Conservation (phyloP, 2,113 vertebrate genomes). For the Laterallus jamaicensis region DNA sequence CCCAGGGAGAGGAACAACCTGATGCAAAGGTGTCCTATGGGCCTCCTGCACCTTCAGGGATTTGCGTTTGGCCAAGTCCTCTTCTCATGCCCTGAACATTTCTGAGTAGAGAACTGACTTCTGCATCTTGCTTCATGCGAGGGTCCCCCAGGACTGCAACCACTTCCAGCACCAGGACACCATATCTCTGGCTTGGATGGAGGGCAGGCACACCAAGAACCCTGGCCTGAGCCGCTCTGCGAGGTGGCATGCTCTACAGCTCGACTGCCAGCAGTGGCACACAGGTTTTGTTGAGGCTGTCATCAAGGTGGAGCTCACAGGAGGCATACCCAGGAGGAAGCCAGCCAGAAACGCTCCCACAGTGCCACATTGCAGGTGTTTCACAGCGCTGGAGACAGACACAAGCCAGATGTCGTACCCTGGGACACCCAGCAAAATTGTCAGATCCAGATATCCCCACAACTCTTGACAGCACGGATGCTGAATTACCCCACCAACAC, state of each 20-base stretch:
- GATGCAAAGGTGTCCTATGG: neutral
- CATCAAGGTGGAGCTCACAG: accelerated
- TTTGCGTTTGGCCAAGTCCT: neutral
- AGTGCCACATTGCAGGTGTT: accelerated
- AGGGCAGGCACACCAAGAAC: neutral
- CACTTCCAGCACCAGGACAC: neutral
- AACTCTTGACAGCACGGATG: neutral
- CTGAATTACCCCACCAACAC: accelerated
- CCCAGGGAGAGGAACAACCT: neutral
- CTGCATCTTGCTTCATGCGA: neutral
- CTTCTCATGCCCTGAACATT: neutral
- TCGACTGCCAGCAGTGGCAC: accelerated
- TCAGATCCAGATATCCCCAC: neutral
- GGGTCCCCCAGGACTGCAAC: neutral
- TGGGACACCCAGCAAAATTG: neutral
- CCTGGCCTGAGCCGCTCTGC: neutral
- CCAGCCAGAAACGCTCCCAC: neutral
- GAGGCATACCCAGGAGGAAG: neutral
- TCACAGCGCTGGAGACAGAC: neutral
- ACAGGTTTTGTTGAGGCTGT: accelerated
- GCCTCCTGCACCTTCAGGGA: neutral
- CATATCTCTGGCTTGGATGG: neutral
- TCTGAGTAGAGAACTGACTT: neutral
- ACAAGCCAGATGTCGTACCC: accelerated
- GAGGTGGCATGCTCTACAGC: accelerated